These are phyloP conservation scores for Oreochromis spilurus DNA, from an alignment of 2,113 vertebrate species.

Conservation along the genomic window DNA sequence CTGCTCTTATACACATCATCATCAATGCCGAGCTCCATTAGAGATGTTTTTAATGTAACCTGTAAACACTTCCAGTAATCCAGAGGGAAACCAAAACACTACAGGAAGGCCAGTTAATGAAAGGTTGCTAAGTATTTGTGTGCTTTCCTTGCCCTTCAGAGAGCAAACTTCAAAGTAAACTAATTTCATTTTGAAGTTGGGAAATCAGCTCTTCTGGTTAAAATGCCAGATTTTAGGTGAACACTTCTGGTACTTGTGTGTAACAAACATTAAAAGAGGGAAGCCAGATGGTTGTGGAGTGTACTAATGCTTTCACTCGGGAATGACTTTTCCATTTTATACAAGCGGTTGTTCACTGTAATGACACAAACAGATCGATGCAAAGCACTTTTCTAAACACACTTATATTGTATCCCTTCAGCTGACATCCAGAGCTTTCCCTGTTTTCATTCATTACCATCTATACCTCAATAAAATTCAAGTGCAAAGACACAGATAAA, in stretches of 20 bases:
- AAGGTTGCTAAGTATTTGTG: background rate
- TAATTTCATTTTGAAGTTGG: background rate
- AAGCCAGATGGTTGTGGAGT: background rate
- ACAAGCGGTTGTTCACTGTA: background rate
- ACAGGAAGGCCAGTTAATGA: background rate
- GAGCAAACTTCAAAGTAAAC: background rate
- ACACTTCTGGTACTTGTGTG: background rate
- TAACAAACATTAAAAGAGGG: background rate
- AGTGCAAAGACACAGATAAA: background rate
- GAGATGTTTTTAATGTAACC: background rate
- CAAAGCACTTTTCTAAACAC: background rate
- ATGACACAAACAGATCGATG: conserved; percentile 49
- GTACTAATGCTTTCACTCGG: background rate
- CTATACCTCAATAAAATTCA: background rate
- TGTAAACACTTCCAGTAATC: background rate
- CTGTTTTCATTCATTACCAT: background rate
- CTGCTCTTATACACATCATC: background rate
- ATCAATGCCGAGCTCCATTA: background rate
- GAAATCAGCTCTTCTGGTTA: background rate
- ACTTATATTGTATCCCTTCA: background rate
- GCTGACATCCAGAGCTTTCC: background rate
- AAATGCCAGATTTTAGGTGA: background rate
- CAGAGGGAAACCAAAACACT: background rate
- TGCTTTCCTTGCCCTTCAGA: background rate
- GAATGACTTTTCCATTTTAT: conserved; percentile 28